phyloP scores from a whole-genome alignment of 2,797 vertebrate species.

The Sebastes iracundus region DNA sequence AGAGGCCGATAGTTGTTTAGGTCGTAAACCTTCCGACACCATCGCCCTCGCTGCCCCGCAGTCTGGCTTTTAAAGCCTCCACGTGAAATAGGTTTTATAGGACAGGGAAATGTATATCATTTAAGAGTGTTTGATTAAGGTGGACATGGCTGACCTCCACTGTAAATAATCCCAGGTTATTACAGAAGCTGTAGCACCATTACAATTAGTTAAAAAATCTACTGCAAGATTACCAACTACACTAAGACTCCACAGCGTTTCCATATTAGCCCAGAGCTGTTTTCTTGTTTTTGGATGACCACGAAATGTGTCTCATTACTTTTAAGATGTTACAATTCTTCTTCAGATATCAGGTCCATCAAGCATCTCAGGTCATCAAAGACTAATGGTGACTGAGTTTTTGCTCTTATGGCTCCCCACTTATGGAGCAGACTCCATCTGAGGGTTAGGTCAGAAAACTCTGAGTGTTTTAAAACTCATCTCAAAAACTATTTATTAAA shows the following conservation, averaged over 20 bases:
- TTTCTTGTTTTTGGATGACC: neutral
- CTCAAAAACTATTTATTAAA: too few relatives aligned
- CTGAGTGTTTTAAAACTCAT: too few relatives aligned
- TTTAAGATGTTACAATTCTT: neutral
- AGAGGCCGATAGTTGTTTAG: conserved; percentile 62
- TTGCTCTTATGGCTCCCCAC: neutral
- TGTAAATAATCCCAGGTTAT: neutral
- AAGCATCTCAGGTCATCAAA: neutral
- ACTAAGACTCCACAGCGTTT: neutral
- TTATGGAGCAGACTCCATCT: neutral
- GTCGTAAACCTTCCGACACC: conserved; percentile 66
- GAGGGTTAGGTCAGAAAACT: neutral
- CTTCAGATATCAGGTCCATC: neutral
- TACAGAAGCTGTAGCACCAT: neutral
- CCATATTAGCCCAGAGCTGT: neutral
- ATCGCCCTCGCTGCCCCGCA: conserved; percentile 12
- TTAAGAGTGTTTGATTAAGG: conserved; percentile 30
- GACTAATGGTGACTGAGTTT: neutral
- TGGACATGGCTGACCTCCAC: neutral
- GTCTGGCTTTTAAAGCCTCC: conserved; percentile 31
- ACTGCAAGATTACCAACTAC: neutral
- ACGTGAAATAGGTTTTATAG: conserved; percentile 32
- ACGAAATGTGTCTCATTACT: neutral
- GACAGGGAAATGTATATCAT: conserved; percentile 22
- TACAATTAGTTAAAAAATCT: neutral